A percentile compares a stretch with the other conserved stretches of the same genome.
These are phyloP conservation scores for Meteorus cinctellus DNA, from an alignment of 2,888 invertebrate species.

Conservation along the genomic window DNA sequence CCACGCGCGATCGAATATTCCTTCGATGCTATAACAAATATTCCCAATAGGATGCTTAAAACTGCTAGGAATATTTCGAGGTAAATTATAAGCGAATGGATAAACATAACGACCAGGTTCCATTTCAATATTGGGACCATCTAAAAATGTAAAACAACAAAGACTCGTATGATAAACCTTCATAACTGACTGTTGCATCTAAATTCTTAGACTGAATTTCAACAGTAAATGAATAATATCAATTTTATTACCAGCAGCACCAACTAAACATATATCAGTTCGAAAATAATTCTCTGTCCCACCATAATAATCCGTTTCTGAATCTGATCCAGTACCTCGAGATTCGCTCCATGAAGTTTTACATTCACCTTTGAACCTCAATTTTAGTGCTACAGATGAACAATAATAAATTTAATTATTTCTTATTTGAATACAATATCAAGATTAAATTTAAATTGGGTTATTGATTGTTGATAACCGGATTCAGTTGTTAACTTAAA, in stretches of 20 bases:
- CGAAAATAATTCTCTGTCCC: constrained; percentile 85
- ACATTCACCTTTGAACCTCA: constrained; percentile 72
- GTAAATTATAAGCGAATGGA: constrained; percentile 84
- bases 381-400: constrained; percentile 75
- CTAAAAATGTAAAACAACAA: constrained; percentile 67
- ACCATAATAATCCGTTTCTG: constrained; percentile 69
- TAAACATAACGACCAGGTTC: constrained; percentile 81
- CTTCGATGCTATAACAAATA: constrained; percentile 86
- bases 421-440: too few relatives aligned
- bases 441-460: too few relatives aligned
- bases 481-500: too few relatives aligned
- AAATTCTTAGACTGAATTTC: not conserved
- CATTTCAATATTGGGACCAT: constrained; percentile 78
- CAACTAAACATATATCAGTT: constrained; percentile 81
- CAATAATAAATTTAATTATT: not conserved
- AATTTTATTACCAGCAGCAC: constrained; percentile 76
- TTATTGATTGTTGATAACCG: too few relatives aligned
- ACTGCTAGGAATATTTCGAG: constrained; percentile 83
- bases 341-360: constrained; percentile 31
- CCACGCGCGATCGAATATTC: constrained; percentile 85
- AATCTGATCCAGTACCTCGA: constrained; percentile 10
- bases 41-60: constrained; percentile 81
- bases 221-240: too few relatives aligned
- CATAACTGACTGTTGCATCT: not conserved
- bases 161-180: constrained; percentile 1